Evolutionary conservation across 2,797 vertebrate species (phyloP), one percentile per base, ranked within the genome.

Genomic region (Distichodus sexfasciatus): DNA sequence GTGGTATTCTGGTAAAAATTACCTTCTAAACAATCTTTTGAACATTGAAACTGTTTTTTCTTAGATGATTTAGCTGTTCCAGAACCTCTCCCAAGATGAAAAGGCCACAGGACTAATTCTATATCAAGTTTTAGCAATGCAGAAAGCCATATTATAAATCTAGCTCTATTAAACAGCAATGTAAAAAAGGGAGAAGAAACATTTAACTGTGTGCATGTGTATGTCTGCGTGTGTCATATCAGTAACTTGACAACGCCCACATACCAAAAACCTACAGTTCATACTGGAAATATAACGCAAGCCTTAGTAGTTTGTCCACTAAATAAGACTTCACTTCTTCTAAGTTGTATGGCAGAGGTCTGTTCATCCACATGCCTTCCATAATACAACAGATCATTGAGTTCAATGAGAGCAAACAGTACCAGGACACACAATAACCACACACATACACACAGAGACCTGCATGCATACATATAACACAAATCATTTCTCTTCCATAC

Each of bases 391-490:
- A 74, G 59, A 79, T 71, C 55, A 53, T 44, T 15, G 55, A 29
- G 28, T 53, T 35, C 66, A 72, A 19, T 46, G 26, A 69, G 65
- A 62, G 82, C 71, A 81, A 76, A 80, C 71, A 70, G 35, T 73
- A 77, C 75, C 8, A 78, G 35, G 72, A 51, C 59, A 60, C 66
- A 77, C 73, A 59, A 74, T 11, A 71, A 74, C 76, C 74, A 65
- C 62, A 61, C 65, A 82, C 66, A 77, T 64, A 72, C 73, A 68
- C 36, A 76, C 59, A 64, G 35, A 80, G 80, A 66, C 78, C 79
- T 81, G 81, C 85, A 86, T 89, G 85, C 88, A 84, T 79, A 81
- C 66, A 57, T 77, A 76, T 75, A 65, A 66, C 58, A 83, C 72
- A 78, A 59, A 73, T 72, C 46, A 31, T 59, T 66, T 41, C 51